Evolutionary conservation across 2,888 invertebrate genomes (phyloP).

Genomic region (Hirtodrosophila confusa): DNA sequence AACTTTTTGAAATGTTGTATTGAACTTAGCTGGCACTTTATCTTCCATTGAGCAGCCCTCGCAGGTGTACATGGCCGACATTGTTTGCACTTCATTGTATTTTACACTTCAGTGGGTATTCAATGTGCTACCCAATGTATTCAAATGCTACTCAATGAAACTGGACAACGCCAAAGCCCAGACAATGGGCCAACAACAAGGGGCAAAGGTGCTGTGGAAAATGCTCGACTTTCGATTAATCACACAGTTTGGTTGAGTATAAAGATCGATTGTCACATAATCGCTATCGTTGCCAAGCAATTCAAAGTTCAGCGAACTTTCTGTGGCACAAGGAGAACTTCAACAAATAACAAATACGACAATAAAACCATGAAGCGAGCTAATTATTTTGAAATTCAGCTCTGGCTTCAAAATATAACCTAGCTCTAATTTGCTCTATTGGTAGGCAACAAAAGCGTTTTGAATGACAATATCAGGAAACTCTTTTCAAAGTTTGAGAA

Average conservation of each 20-base stretch:
- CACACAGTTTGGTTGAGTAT: neutral
- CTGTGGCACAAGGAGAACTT: conserved; percentile 57
- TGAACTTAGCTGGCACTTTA: too few species aligned
- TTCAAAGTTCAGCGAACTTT: conserved; percentile 57
- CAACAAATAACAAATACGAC: conserved; percentile 3
- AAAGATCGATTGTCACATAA: conserved; percentile 6
- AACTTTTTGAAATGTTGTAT: too few species aligned
- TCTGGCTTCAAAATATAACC: too few species aligned
- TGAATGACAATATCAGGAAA: too few species aligned
- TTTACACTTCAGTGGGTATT: conserved; percentile 30
- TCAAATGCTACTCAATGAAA: conserved; percentile 43
- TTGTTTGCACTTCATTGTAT: conserved; percentile 29
- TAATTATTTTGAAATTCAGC: neutral
- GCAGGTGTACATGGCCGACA: conserved; percentile 14
- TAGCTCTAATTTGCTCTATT: conserved; percentile 16
- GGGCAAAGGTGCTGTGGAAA: conserved; percentile 7
- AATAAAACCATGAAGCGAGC: conserved; percentile 5
- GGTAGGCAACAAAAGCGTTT: too few species aligned
- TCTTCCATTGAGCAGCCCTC: conserved; percentile 21
- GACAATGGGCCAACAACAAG: conserved; percentile 12
- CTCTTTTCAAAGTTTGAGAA: too few species aligned
- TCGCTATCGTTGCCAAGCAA: conserved; percentile 14
- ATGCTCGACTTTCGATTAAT: conserved; percentile 24
- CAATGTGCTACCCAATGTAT: conserved; percentile 20
- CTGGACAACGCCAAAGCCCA: conserved; percentile 12